Conservation (phyloP, 2,888 invertebrate genomes). For the Drosophila merina region DNA sequence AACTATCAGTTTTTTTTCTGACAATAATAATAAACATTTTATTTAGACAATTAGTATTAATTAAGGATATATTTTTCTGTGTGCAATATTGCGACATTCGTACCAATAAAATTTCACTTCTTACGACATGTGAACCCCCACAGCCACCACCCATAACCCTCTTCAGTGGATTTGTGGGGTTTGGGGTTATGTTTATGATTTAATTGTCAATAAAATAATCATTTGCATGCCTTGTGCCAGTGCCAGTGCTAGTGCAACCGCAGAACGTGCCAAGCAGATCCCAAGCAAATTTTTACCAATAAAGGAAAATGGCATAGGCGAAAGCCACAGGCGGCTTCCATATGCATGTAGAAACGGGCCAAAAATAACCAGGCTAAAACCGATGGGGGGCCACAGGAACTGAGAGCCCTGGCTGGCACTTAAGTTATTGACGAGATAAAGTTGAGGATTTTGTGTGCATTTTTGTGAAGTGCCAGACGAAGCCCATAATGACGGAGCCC, state of each 20-base stretch:
- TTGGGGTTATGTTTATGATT: constrained; percentile 63
- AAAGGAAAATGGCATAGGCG: constrained; percentile 29
- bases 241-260: constrained; percentile 52
- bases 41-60: background rate
- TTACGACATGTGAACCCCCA: constrained; percentile 44
- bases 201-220: constrained; percentile 78
- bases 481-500: constrained; percentile 67
- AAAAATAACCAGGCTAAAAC: constrained; percentile 24
- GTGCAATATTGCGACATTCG: constrained; percentile 56
- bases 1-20: background rate
- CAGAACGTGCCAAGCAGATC: constrained; percentile 67
- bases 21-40: background rate
- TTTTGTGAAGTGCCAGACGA: constrained; percentile 74
- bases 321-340: constrained; percentile 39
- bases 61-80: background rate
- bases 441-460: constrained; percentile 79
- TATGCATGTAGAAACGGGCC: background rate
- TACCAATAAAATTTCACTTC: constrained; percentile 64
- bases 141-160: constrained; percentile 19
- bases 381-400: constrained; percentile 11
- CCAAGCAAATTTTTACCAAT: constrained; percentile 62
- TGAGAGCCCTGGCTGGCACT: constrained; percentile 49
- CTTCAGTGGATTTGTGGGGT: constrained; percentile 47
- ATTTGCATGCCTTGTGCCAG: constrained; percentile 58
- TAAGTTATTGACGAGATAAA: constrained; percentile 79